These are phyloP conservation scores for Cepaea hortensis DNA, from an alignment of 2,888 invertebrate species.

Conservation along the genomic window DNA sequence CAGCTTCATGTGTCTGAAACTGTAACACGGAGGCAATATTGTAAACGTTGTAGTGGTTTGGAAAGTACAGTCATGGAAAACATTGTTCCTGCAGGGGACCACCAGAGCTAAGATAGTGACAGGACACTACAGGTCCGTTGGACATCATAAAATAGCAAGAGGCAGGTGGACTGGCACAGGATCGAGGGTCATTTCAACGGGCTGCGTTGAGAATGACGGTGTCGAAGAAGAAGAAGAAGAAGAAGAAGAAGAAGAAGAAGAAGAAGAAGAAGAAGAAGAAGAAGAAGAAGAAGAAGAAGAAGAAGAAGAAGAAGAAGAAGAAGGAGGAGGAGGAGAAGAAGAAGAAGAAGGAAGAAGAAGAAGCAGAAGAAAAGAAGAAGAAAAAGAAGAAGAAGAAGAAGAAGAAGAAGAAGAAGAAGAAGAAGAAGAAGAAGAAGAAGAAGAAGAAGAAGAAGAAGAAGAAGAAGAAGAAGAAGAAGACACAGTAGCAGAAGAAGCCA, in stretches of 20 bases:
- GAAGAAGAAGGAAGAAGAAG: too few relatives aligned
- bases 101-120: too few relatives aligned
- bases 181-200: too few relatives aligned
- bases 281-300: not conserved
- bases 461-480: not conserved
- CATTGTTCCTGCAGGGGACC: too few relatives aligned
- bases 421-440: slow-evolving; percentile 19
- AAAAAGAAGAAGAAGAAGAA: not conserved
- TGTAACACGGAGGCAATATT: too few relatives aligned
- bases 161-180: too few relatives aligned
- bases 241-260: not conserved
- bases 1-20: too few relatives aligned
- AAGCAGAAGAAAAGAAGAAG: not conserved
- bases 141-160: too few relatives aligned
- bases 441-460: slow-evolving; percentile 42
- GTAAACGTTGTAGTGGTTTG: too few relatives aligned
- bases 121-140: too few relatives aligned
- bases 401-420: slow-evolving; percentile 1
- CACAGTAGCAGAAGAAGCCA: not conserved
- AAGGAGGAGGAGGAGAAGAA: not conserved
- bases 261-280: not conserved
- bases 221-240: slow-evolving; percentile 8
- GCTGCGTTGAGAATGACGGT: too few relatives aligned
- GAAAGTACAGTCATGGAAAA: too few relatives aligned
- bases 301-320: slow-evolving; percentile 10